These are phyloP conservation scores for Nymphicus hollandicus DNA, from an alignment of 2,113 vertebrate species.

Conservation along the genomic window DNA sequence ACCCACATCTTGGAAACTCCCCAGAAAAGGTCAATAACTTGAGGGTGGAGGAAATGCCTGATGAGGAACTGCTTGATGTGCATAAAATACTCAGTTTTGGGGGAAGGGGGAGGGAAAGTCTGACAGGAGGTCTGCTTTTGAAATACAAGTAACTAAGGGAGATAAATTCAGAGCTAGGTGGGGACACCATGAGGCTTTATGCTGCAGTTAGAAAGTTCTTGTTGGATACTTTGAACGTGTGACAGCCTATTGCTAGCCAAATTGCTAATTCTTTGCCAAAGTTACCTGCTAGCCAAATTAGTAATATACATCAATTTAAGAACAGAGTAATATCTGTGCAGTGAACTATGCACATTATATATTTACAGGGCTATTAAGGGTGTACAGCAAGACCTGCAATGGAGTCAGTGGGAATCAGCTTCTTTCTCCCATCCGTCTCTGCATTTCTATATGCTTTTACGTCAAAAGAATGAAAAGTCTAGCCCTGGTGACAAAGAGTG, in stretches of 20 bases:
- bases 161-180: background rate
- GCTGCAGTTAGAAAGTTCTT: background rate
- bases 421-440: background rate
- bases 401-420: background rate
- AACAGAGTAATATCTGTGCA: background rate
- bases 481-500: background rate
- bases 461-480: background rate
- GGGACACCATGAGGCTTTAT: background rate
- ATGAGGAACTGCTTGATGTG: background rate
- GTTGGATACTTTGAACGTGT: background rate
- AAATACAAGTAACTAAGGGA: background rate
- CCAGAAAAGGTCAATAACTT: background rate
- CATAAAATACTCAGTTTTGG: background rate
- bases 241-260: background rate
- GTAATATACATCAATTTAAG: background rate
- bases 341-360: background rate
- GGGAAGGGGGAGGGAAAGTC: background rate
- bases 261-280: background rate
- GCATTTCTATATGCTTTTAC: background rate
- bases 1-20: background rate
- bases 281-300: background rate
- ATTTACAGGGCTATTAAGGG: background rate
- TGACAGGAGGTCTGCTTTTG: background rate
- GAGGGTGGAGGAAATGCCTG: slow-evolving; percentile 1
- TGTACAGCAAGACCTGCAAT: background rate